Evolutionary conservation across 2,797 vertebrate genomes (phyloP).

Genomic region (Enoplosus armatus): DNA sequence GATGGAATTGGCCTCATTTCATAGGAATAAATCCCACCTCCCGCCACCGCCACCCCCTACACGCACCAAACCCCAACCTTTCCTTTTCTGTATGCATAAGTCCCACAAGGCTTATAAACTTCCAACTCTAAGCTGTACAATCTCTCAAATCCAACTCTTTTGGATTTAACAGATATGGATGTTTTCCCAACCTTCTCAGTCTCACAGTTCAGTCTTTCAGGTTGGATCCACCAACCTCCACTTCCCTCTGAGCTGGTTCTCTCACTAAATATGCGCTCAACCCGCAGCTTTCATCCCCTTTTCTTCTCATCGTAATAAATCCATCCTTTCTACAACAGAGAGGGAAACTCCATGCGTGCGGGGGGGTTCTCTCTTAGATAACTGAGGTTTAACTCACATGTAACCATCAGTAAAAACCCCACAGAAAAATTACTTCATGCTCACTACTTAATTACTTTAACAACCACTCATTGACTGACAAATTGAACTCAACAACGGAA

Average conservation of each 20-base stretch:
- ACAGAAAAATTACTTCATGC: background rate
- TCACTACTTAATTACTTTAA: background rate
- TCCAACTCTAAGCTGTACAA: constrained; percentile 57
- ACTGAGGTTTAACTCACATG: background rate
- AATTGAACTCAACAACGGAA: constrained; percentile 15
- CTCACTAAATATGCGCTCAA: constrained; percentile 27
- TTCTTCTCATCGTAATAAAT: constrained; percentile 25
- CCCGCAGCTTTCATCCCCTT: constrained; percentile 12
- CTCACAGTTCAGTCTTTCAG: constrained; percentile 37
- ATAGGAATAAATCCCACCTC: constrained; percentile 25
- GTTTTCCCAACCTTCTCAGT: constrained; percentile 40
- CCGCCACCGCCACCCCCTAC: background rate
- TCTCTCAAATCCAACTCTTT: constrained; percentile 60
- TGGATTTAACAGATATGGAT: constrained; percentile 64
- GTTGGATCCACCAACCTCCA: constrained; percentile 32
- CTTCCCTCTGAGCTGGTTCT: constrained; percentile 28
- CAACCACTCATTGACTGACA: constrained; percentile 6
- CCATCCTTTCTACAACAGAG: background rate
- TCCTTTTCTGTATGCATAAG: constrained; percentile 50
- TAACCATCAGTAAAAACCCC: constrained; percentile 1
- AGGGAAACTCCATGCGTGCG: background rate
- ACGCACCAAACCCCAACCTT: constrained; percentile 19
- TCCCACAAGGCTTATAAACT: constrained; percentile 60
- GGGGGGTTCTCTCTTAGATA: background rate
- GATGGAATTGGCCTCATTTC: constrained; percentile 72